Evolutionary conservation across 2,797 vertebrate species (phyloP).

Genomic region (Mormyrus hasselquistii): DNA sequence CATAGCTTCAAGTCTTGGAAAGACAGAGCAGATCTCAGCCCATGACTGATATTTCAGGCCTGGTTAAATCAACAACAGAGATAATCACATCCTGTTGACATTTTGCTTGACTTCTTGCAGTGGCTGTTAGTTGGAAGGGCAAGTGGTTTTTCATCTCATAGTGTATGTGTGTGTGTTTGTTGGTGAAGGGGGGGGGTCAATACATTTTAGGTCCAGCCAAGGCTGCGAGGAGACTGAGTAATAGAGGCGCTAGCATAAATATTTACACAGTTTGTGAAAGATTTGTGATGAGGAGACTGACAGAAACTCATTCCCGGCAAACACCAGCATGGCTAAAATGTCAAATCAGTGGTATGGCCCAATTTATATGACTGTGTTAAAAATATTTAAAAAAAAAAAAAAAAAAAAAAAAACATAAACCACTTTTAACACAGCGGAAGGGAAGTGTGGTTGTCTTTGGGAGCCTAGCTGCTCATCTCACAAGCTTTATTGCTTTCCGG

Average conservation of each 20-base stretch:
- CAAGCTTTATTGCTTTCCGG: background rate
- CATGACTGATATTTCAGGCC: constrained; percentile 20
- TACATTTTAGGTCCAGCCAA: background rate
- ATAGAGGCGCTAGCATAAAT: background rate
- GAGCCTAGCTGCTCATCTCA: background rate
- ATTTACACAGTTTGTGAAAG: background rate
- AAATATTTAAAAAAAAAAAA: background rate
- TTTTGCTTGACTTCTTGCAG: background rate
- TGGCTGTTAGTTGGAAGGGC: background rate
- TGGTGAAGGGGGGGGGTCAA: background rate
- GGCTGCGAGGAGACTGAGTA: background rate
- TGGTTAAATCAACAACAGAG: background rate
- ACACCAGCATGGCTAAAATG: background rate
- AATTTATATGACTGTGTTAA: background rate
- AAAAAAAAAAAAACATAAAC: background rate
- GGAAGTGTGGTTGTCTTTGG: background rate
- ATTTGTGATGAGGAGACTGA: background rate
- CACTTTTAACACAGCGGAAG: background rate
- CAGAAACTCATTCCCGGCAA: background rate
- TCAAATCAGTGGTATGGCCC: background rate
- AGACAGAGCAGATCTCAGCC: constrained; percentile 31
- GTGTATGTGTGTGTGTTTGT: background rate
- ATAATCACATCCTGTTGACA: background rate
- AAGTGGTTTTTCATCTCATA: background rate
- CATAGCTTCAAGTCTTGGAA: constrained; percentile 17